phyloP scores from a whole-genome alignment of 2,797 vertebrate genomes.

The Halcyon chelicuti region DNA sequence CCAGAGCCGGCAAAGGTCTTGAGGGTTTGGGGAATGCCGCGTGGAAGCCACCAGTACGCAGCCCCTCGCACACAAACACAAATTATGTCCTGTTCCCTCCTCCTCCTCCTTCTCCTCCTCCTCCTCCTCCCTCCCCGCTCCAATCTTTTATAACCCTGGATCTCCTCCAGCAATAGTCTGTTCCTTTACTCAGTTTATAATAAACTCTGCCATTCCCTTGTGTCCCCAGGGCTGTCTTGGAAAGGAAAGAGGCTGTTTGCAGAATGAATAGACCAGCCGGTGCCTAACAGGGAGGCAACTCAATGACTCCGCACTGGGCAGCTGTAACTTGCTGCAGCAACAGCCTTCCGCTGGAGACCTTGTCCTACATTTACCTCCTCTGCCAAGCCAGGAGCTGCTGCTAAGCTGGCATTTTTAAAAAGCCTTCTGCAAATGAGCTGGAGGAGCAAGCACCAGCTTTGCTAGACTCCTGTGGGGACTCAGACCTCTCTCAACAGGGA shows the following conservation, averaged over 20 bases:
- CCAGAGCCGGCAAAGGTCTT: constrained; percentile 21
- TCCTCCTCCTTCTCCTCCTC: not conserved
- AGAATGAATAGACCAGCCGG: constrained; percentile 43
- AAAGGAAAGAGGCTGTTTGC: constrained; percentile 40
- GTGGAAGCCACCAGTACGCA: not conserved
- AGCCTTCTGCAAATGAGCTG: not conserved
- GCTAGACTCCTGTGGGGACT: not conserved
- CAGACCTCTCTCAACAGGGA: not conserved
- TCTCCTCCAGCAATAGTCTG: constrained; percentile 67
- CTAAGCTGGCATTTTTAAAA: not conserved
- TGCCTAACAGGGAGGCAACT: not conserved
- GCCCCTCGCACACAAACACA: constrained; percentile 9
- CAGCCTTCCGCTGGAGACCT: constrained; percentile 15
- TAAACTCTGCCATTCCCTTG: constrained; percentile 65
- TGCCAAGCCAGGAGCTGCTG: constrained; percentile 10
- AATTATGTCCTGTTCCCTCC: constrained; percentile 40
- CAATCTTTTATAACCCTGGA: constrained; percentile 63
- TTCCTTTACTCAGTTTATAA: constrained; percentile 60
- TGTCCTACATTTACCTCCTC: constrained; percentile 7
- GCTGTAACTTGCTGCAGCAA: constrained; percentile 12
- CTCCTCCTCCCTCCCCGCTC: not conserved
- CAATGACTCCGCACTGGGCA: not conserved
- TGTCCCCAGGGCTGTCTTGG: constrained; percentile 51
- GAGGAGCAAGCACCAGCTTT: not conserved
- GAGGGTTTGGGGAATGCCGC: constrained; percentile 19